Base-by-base conservation (phyloP, 2,113 vertebrate genomes). In the Sprattus sprattus region DNA sequence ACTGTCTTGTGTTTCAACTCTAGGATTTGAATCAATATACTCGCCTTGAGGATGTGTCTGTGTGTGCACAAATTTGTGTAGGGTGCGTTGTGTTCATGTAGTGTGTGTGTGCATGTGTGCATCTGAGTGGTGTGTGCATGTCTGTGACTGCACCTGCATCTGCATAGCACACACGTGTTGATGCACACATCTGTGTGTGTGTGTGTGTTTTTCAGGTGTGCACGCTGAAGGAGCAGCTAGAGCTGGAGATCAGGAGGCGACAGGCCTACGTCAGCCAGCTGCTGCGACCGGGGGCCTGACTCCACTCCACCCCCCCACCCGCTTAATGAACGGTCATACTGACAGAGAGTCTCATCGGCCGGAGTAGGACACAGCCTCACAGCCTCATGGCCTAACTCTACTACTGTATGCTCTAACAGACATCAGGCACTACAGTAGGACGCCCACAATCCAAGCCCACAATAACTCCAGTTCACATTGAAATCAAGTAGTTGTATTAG, bases 171-270 rank as follows among this genome's bases (percentile, higher is more conserved):
- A 67, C 60, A 54, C 25, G 60, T 67, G 60, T 67, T 67, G 2
- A n/a, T 67, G 60, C 8, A 67, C n/a, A 28, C 25, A 9, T 15
- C 28, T 86, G 57, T 75, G 67, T 32, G 67, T 75, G 67, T 32
- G 67, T 75, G 67, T 32, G 67, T 13, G 8, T 32, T 85, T 60
- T 22, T 49, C 85, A 97, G 96, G 90, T 96, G 85, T 87, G 89
- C 87, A 88, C 91, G 7, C 92, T 94, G 82, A 95, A 93, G 91
- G 94, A 95, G 64, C 96, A 95, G 91, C 90, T 95, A 4, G 94
- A 95, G 25, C 93, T 91, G 91, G 94, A 96, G 87, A 87, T 88
- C 3, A 88, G 50, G 67, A 90, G 81, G 60, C 92, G 87, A 46
- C 91, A 92, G 85, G 88, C 91, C 6, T 93, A 85, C 85, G 89